Base-by-base conservation (phyloP, 2,797 vertebrate genomes). In the Centroberyx gerrardi region DNA sequence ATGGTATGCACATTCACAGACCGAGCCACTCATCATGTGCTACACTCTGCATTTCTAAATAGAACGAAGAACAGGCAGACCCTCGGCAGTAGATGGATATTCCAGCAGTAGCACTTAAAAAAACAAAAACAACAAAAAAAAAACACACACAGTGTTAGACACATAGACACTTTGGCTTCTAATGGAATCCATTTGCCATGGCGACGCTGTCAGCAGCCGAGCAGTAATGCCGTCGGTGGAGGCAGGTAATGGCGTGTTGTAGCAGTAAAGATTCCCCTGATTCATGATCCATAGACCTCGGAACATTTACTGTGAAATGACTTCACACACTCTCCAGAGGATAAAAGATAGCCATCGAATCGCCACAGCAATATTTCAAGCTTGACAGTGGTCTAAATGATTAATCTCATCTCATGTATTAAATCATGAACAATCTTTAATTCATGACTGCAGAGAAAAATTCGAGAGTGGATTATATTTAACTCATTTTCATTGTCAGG, bases 381-480 rank as follows among this genome's bases (percentile, higher is more conserved):
- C 72, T 58, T 86, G 81, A 88, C 75, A 82, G 67, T 68, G n/a
- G 54, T 82, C 74, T 90, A 81, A 90, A 94, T 84, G 59, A 91
- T 92, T 87, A 0, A 93, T 89, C 80, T 75, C 9, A 73, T 73
- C 76, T 78, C 69, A 58, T 80, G 59, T 87, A 85, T 86, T 88
- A 89, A 90, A 89, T 87, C 61, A 80, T 81, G 82, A 85, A 69
- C 40, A 8, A 75, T 92, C 46, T 84, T 89, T 92, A 89, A 92
- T 92, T 92, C 56, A 90, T 88, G 68, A 85, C 73, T 75, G 51
- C 18, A 60, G 76, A 54, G 63, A 77, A 78, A 60, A 76, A 58
- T 63, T 62, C 48, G 36, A 64, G 13, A 68, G 59, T 58, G 65
- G 13, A 70, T 74, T 70, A 80, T 76, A 74, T 81, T 72, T 52